Evolutionary conservation across 2,888 invertebrate species (phyloP).

Genomic region (Ormyrus thymus): DNA sequence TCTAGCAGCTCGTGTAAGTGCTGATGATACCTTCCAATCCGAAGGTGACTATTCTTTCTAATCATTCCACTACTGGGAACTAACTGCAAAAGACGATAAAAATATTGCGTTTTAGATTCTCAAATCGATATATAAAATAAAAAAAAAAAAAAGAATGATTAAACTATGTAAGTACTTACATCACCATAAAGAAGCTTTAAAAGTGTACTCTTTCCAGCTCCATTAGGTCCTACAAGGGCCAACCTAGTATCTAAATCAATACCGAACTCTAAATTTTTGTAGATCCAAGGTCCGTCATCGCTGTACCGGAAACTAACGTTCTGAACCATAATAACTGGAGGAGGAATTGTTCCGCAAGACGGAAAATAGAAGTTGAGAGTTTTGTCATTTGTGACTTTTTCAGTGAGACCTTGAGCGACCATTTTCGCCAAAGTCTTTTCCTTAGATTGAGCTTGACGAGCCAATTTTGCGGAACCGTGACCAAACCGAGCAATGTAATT

Average conservation of each 20-base stretch:
- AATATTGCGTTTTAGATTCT: conserved; percentile 8
- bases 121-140: too few relatives aligned
- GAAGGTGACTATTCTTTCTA: conserved; percentile 97
- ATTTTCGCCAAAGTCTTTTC: conserved; percentile 99
- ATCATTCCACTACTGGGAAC: conserved; percentile 97
- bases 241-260: conserved; percentile 97
- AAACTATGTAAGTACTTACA: conserved; percentile 76
- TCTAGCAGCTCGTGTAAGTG: conserved; percentile 98
- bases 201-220: conserved; percentile 98
- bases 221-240: conserved; percentile 98
- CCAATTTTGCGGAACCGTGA: conserved; percentile 98
- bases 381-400: conserved; percentile 94
- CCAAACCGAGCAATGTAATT: conserved; percentile 99
- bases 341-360: conserved; percentile 95
- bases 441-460: conserved; percentile 99
- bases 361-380: conserved; percentile 95
- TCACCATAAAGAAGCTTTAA: conserved; percentile 97
- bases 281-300: conserved; percentile 92
- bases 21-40: conserved; percentile 98
- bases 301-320: conserved; percentile 97
- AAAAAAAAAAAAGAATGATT: too few relatives aligned
- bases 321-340: conserved; percentile 99
- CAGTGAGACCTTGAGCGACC: conserved; percentile 98
- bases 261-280: conserved; percentile 98
- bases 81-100: conserved; percentile 77